Percentiles rank a stretch among this genome's conserved stretches.
These are phyloP conservation scores for Holcopasites calliopsidis DNA, from an alignment of 1,140 invertebrate genomes.

Conservation along the genomic window DNA sequence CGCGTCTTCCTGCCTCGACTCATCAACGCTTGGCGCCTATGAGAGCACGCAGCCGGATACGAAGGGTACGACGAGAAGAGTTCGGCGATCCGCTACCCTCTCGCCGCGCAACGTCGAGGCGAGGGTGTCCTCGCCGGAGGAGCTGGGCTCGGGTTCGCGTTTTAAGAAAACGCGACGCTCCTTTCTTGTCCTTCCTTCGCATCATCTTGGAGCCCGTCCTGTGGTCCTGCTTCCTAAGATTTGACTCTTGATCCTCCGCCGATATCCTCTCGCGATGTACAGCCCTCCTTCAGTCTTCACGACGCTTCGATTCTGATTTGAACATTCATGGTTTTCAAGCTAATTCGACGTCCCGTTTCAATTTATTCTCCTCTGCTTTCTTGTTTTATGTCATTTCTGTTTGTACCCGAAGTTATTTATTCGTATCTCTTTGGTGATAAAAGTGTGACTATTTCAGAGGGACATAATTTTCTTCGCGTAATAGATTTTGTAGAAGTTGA, in stretches of 20 bases:
- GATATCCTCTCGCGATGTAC: background rate
- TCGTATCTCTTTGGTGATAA: too few species aligned
- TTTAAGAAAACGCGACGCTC: slow-evolving; percentile 68
- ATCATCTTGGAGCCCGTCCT: background rate
- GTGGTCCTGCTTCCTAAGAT: background rate
- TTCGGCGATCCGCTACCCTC: slow-evolving; percentile 51
- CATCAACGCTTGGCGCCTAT: slow-evolving; percentile 73
- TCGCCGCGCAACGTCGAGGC: too few species aligned
- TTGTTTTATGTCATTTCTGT: too few species aligned
- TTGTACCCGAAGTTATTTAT: too few species aligned
- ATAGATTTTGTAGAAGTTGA: too few species aligned
- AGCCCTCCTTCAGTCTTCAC: background rate
- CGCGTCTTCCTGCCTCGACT: slow-evolving; percentile 74
- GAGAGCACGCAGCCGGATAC: slow-evolving; percentile 61
- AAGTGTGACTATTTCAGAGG: too few species aligned
- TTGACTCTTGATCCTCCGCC: background rate
- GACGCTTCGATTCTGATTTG: background rate
- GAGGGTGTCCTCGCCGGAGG: slow-evolving; percentile 19
- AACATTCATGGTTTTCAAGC: too few species aligned
- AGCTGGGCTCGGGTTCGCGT: too few species aligned
- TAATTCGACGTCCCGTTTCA: too few species aligned
- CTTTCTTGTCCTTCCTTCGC: slow-evolving; percentile 1
- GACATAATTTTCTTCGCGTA: too few species aligned
- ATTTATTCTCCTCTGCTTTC: too few species aligned
- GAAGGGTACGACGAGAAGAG: slow-evolving; percentile 47